Evolutionary conservation across 2,797 vertebrate genomes (phyloP), one percentile per base, ranked within the genome.

Genomic region (Micropoecilia bifurca): DNA sequence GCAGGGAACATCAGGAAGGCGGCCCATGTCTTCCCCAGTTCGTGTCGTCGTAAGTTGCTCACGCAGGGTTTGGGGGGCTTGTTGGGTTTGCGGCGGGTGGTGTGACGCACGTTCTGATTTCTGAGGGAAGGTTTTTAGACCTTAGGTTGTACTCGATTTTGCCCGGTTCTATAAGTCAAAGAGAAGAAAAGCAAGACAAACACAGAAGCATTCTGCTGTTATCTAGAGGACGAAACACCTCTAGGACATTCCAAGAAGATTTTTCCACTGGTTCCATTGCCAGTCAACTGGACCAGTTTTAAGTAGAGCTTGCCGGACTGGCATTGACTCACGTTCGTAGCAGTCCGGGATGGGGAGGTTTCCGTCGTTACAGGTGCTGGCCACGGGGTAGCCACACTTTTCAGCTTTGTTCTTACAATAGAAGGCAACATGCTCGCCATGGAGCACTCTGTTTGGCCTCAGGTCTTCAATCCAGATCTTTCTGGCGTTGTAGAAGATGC

Each of bases 381-480:
- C 91, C 14, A 95, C 96, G 0, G 95, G 96, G 7, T 97, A 97
- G 79, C 97, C 96, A 71, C 98, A 99, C 2, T 93, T 93, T 16
- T 95, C 95, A 2, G 93, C 85, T 80, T 95, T 95, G 71, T 98
- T 96, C 92, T 96, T 93, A 90, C 98, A 99, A 89, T 96, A 99
- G 89, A 98, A 97, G 59, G 84, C 94, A 0, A 98, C 85, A 0
- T 47, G 91, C 55, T 98, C 96, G 6, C 90, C 88, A 0, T 99
- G 97, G 2, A 90, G 90, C 63, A 99, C 92, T 79, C 95, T 93
- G 77, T 96, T 95, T 80, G 97, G 96, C 50, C 97, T 96, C 71
- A 97, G 92, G 0, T 96, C 91, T 78, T 93, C 89, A 6, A 98
- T 95, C 87, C 95, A 96, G 6, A 96, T 90, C 91, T 95, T 98